These are phyloP conservation scores for Pseudobourletiella spinata DNA, from an alignment of 1,140 invertebrate genomes.

Conservation along the genomic window DNA sequence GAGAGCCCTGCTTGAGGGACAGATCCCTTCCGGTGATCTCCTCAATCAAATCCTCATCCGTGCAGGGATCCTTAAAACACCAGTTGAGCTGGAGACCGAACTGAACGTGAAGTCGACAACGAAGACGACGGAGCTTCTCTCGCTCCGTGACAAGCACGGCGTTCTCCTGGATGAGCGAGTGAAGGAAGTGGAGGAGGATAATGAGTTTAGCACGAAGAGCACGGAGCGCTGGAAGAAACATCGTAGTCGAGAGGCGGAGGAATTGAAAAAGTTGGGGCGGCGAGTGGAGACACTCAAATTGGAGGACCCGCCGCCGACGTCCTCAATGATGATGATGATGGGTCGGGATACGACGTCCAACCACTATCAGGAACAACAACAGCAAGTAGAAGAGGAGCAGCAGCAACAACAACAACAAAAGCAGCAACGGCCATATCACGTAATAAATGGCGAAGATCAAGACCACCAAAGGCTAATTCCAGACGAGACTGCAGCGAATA, in stretches of 20 bases:
- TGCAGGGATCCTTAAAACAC: constrained; percentile 56
- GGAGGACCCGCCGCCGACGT: constrained; percentile 39
- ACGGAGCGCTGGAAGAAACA: not conserved
- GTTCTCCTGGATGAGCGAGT: constrained; percentile 60
- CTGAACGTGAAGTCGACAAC: constrained; percentile 62
- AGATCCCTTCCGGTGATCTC: constrained; percentile 56
- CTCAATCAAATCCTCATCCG: constrained; percentile 60
- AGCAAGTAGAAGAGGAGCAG: no score
- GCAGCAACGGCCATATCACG: no score
- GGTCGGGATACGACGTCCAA: no score
- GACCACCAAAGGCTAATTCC: no score
- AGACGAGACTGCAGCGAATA: no score
- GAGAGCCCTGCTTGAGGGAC: constrained; percentile 58
- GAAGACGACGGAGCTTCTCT: constrained; percentile 62
- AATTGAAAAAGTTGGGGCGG: not conserved
- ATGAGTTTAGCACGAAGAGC: constrained; percentile 46
- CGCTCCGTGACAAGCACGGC: constrained; percentile 54
- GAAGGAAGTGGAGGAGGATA: constrained; percentile 62
- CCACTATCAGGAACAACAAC: no score
- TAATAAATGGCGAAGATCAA: no score
- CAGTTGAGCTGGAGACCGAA: constrained; percentile 61
- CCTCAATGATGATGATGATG: no score
- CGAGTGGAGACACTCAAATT: not conserved
- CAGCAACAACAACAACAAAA: no score
- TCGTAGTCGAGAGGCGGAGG: not conserved